Evolutionary conservation across 2,797 vertebrate species (phyloP).

Genomic region (Paguma larvata): DNA sequence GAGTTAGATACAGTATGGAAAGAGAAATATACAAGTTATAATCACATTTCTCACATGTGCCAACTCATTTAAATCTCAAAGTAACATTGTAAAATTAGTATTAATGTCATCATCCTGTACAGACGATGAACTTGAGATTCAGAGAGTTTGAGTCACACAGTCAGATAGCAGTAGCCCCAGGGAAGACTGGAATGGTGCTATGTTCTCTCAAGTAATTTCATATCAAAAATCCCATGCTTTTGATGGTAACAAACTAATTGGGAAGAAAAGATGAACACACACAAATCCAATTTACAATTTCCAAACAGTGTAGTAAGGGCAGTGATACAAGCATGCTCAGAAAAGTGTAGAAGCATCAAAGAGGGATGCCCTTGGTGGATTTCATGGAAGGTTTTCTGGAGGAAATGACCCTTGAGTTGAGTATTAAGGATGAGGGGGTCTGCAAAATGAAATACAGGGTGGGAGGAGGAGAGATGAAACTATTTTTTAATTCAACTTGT

Average conservation of each 20-base stretch:
- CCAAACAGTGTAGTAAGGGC: neutral
- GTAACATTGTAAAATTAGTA: neutral
- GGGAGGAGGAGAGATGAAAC: neutral
- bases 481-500: slow-evolving; percentile 11
- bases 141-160: slow-evolving; percentile 24
- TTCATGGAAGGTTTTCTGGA: neutral
- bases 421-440: neutral
- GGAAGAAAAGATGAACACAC: neutral
- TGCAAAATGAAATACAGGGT: neutral
- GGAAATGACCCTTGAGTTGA: neutral
- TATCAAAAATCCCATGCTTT: slow-evolving; percentile 28
- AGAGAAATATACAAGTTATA: slow-evolving; percentile 44
- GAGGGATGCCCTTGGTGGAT: neutral
- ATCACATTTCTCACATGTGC: slow-evolving; percentile 5
- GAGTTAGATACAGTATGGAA: neutral
- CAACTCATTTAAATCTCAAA: slow-evolving; percentile 59
- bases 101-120: slow-evolving; percentile 3
- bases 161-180: neutral
- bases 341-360: neutral
- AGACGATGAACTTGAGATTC: slow-evolving; percentile 34
- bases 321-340: neutral
- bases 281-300: slow-evolving; percentile 35
- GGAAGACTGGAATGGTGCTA: neutral
- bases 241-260: slow-evolving; percentile 2
- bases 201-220: neutral